A percentile compares a stretch with the other conserved stretches of the same genome.
phyloP scores from a whole-genome alignment of 1,140 invertebrate species.

The Micrasema minimum region DNA sequence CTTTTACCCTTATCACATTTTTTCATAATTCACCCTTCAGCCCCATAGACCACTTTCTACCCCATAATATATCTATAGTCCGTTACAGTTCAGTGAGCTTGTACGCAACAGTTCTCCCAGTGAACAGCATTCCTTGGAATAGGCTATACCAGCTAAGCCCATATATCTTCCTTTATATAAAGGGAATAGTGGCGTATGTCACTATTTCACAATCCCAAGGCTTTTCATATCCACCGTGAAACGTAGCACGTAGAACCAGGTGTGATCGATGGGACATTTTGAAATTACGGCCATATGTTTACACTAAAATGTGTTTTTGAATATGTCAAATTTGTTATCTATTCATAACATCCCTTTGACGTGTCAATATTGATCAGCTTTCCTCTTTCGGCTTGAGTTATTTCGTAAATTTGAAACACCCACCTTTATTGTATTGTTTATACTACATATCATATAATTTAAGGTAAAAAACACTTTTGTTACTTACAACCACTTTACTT shows the following conservation, averaged over 20 bases:
- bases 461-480: too few relatives aligned
- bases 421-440: too few relatives aligned
- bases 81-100: neutral
- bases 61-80: neutral
- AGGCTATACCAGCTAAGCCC: constrained; percentile 5
- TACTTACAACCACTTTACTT: too few relatives aligned
- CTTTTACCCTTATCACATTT: neutral
- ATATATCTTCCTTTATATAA: constrained; percentile 28
- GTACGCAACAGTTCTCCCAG: constrained; percentile 12
- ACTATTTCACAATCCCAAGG: constrained; percentile 7
- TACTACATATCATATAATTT: too few relatives aligned
- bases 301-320: neutral
- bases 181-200: neutral
- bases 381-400: too few relatives aligned
- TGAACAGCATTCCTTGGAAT: constrained; percentile 4
- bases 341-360: too few relatives aligned
- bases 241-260: neutral
- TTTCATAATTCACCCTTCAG: neutral
- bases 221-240: constrained; percentile 8
- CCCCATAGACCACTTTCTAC: constrained; percentile 1
- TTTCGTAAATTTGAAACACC: too few relatives aligned
- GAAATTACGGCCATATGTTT: constrained; percentile 9
- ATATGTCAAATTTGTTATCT: too few relatives aligned
- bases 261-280: constrained; percentile 12
- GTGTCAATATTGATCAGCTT: too few relatives aligned